Base-by-base conservation (phyloP, 2,797 vertebrate species). In the Microchirus variegatus region DNA sequence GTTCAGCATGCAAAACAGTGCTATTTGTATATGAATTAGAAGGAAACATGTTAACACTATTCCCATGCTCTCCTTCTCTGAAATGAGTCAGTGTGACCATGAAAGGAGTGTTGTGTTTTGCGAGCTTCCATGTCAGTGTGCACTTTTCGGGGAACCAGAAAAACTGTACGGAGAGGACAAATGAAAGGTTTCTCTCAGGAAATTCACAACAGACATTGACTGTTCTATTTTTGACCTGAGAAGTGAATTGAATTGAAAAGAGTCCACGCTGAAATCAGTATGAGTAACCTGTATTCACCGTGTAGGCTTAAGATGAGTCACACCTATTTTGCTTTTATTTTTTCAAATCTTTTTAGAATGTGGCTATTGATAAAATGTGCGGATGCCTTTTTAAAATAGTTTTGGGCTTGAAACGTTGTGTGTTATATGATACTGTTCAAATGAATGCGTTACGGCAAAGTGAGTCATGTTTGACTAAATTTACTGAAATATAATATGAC, bases 241-340 rank as follows among this genome's bases (percentile, higher is more conserved):
- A 64, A 77, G 77, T 74, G 66, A 82, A 84, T 70, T 17, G 53
- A 54, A 12, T 42, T 42, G 41, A 42, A 42, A 67, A 70, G 73
- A 73, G 73, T 68, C 71, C 78, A 73, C 26, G 65, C 70, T 88
- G 86, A 87, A 83, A 88, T 90, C 87, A 84, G 73, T 59, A 70
- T 90, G 87, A 91, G 75, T 86, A 90, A 89, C 63, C 67, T 80
- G 76, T 80, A 74, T 83, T 85, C 78, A 80, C 65, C 78, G 70
- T 84, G 85, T 85, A 82, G 85, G 87, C 46, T 84, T 58, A 60
- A 76, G 75, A 84, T 92, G 91, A 92, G 75, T 92, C 92, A 92
- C 68, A 67, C 69, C 78, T 77, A 55, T 58, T 73, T 83, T 75
- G 70, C 59, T 67, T 64, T 45, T 15, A 65, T 70, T 63, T 58